A percentile compares a stretch with the other conserved stretches of the same genome.
Conservation (phyloP, 1,140 invertebrate genomes). For the Lysiphlebus fabarum region DNA sequence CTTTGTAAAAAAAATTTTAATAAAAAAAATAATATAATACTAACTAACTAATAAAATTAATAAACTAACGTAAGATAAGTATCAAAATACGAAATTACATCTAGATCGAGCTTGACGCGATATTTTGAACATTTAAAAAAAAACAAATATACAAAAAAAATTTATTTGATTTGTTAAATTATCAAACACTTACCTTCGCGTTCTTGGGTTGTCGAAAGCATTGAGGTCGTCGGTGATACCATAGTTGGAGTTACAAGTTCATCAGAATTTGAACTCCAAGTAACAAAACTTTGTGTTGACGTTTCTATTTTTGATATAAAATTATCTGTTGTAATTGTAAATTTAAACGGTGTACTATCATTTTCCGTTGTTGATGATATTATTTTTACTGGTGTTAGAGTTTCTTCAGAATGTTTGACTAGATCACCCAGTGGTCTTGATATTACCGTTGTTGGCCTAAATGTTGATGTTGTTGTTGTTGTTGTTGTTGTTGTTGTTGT, state of each 20-base stretch:
- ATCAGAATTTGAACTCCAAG: slow-evolving; percentile 61
- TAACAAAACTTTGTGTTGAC: slow-evolving; percentile 54
- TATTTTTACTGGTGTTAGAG: slow-evolving; percentile 11
- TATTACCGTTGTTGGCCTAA: background rate
- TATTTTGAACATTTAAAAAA: slow-evolving; percentile 9
- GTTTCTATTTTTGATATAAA: slow-evolving; percentile 31
- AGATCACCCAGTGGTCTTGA: slow-evolving; percentile 17
- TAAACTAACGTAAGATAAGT: no score
- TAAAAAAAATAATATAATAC: no score
- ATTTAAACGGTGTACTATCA: slow-evolving; percentile 25
- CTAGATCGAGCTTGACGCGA: no score
- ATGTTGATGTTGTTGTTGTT: slow-evolving; percentile 24
- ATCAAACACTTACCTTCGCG: slow-evolving; percentile 16
- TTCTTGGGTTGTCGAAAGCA: background rate
- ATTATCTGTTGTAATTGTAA: slow-evolving; percentile 24
- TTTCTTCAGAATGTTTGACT: slow-evolving; percentile 21
- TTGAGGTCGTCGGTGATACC: slow-evolving; percentile 28
- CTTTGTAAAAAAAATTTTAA: no score
- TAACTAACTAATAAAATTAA: no score
- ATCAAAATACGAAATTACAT: no score
- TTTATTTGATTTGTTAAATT: slow-evolving; percentile 25
- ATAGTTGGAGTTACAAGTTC: slow-evolving; percentile 36
- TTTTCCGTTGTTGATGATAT: slow-evolving; percentile 20
- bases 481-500: slow-evolving; percentile 24
- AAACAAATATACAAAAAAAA: slow-evolving; percentile 25